Base-by-base conservation (phyloP, 2,888 invertebrate genomes). In the Idaea dimidiata region DNA sequence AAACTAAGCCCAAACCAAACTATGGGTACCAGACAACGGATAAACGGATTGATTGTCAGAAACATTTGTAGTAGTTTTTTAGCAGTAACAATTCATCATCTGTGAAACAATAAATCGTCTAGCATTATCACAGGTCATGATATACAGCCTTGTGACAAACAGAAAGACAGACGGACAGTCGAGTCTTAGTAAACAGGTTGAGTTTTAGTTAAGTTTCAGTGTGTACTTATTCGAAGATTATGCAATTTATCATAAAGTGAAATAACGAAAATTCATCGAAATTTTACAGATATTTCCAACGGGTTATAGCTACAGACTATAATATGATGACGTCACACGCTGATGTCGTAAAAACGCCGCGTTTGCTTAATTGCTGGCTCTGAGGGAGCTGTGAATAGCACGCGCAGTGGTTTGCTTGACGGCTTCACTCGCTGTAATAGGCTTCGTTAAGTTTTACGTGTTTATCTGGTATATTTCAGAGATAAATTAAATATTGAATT, bases 311-410 rank as follows among this genome's bases (percentile, higher is more conserved):
- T 43, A 10, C 3, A 24, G 3, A 24, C 24, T 24, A 24, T 24
- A 24, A 6, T 43, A 43, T 43, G 43, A 8, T 43, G 43, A 43
- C 70, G 60, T 70, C 57, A 63, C 31, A 61, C 68, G 71, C 59
- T 64, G 57, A 60, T 59, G 66, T 62, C 57, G 57, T 64, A 75
- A 81, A 43, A 82, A 66, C 74, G 86, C 86, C 75, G 72, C 80
- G 83, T 74, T 65, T 68, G 85, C 86, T 85, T 86, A 86, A 87
- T 84, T 80, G 84, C 77, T 24, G 65, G 67, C 70, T 66, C 72
- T 62, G 65, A 62, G 66, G 67, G 67, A 67, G 59, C 62, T 60
- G 58, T 10, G 43, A 43, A 62, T 66, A 62, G 65, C 54, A 55
- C 32, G 31, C 59, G 18, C 16, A 43, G 62, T 54, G 70, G 65